Evolutionary conservation across 2,113 vertebrate genomes (phyloP).

Genomic region (Xiphorhynchus elegans): DNA sequence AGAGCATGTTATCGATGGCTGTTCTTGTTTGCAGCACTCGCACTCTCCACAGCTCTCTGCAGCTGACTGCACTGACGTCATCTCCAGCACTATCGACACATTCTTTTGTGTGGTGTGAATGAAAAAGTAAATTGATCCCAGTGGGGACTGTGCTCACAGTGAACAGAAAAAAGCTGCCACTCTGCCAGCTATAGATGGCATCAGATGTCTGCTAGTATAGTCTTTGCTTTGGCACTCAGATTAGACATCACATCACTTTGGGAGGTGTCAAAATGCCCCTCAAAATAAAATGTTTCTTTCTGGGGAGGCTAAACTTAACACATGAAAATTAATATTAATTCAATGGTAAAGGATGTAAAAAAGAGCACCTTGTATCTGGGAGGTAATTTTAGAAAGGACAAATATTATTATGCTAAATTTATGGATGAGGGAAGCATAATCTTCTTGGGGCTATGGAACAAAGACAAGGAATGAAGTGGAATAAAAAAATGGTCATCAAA

Average conservation of each 20-base stretch:
- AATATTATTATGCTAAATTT: neutral
- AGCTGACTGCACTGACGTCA: conserved; percentile 51
- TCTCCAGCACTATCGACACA: conserved; percentile 54
- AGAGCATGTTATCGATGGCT: neutral
- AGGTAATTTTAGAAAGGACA: conserved; percentile 6
- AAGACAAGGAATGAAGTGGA: neutral
- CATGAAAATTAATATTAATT: neutral
- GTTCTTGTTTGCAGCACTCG: neutral
- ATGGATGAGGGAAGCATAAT: neutral
- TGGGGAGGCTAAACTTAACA: neutral
- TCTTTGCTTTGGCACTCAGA: neutral
- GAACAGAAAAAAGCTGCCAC: conserved; percentile 11
- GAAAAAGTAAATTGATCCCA: conserved; percentile 72
- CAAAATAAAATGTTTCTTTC: neutral
- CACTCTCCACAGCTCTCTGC: conserved; percentile 35
- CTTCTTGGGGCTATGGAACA: neutral
- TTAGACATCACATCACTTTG: neutral
- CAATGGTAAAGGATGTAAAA: neutral
- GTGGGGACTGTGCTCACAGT: conserved; percentile 30
- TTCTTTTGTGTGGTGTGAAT: conserved; percentile 62
- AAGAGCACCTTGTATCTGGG: neutral
- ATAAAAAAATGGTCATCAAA: neutral
- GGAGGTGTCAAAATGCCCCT: neutral
- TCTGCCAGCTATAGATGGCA: conserved; percentile 58
- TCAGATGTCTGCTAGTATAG: conserved; percentile 3